Conservation (phyloP, 2,888 invertebrate species). For the Podotricha telesiphe region DNA sequence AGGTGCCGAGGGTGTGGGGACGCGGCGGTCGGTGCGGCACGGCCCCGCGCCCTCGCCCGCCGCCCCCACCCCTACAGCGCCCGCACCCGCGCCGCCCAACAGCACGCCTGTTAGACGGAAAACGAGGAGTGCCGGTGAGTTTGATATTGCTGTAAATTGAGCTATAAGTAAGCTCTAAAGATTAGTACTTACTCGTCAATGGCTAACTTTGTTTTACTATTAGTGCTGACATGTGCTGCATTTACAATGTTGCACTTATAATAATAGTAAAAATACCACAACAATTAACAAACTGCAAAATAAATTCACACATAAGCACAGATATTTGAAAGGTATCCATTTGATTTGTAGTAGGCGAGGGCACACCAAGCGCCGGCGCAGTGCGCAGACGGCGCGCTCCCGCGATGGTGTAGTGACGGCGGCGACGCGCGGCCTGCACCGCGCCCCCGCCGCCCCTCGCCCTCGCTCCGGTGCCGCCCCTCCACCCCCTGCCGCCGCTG, state of each 20-base stretch:
- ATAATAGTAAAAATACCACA: too few relatives aligned
- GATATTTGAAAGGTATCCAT: background rate
- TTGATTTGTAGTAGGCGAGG: slow-evolving; percentile 65
- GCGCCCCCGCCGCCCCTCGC: slow-evolving; percentile 50
- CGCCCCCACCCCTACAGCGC: slow-evolving; percentile 55
- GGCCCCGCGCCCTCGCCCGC: slow-evolving; percentile 58
- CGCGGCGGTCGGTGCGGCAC: slow-evolving; percentile 82
- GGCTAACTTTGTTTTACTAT: too few relatives aligned
- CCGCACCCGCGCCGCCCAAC: slow-evolving; percentile 59
- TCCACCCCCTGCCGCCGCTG: slow-evolving; percentile 58
- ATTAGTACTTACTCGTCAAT: too few relatives aligned
- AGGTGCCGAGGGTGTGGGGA: slow-evolving; percentile 77
- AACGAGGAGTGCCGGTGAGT: slow-evolving; percentile 88
- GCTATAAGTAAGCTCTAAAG: too few relatives aligned
- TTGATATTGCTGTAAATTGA: too few relatives aligned
- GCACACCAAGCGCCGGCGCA: slow-evolving; percentile 57
- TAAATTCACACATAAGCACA: too few relatives aligned
- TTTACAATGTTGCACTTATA: too few relatives aligned
- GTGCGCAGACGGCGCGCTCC: slow-evolving; percentile 86
- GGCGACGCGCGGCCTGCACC: slow-evolving; percentile 81
- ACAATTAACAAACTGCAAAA: too few relatives aligned
- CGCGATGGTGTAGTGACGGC: slow-evolving; percentile 90
- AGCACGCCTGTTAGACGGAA: slow-evolving; percentile 79
- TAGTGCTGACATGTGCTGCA: too few relatives aligned
- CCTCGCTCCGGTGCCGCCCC: slow-evolving; percentile 48